Conservation (phyloP, 2,888 invertebrate species). For the Harpalus rubripes region DNA sequence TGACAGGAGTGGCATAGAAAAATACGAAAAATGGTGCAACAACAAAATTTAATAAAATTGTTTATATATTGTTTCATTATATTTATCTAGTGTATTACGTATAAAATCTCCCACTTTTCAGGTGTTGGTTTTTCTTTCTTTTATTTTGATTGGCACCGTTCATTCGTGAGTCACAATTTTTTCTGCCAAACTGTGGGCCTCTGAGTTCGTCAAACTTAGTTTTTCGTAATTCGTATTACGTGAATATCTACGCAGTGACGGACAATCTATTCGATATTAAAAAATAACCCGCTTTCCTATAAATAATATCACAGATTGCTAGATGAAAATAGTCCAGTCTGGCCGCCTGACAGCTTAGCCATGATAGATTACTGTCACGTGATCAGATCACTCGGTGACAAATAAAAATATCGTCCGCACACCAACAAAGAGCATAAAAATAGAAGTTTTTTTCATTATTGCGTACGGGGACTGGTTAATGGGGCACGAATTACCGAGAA, state of each 20-base stretch:
- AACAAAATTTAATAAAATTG: too few relatives aligned
- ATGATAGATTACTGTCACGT: slow-evolving; percentile 2
- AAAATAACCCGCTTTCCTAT: background rate
- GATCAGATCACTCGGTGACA: background rate
- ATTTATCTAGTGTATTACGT: too few relatives aligned
- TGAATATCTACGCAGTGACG: background rate
- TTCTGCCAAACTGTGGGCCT: background rate
- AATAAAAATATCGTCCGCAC: background rate
- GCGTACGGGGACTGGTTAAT: background rate
- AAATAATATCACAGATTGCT: background rate
- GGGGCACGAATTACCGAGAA: slow-evolving; percentile 1
- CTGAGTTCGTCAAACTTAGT: background rate
- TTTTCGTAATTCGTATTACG: background rate
- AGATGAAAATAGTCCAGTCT: background rate
- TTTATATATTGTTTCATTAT: too few relatives aligned
- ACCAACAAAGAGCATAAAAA: background rate
- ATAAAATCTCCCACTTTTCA: too few relatives aligned
- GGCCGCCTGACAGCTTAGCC: background rate
- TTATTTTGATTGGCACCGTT: background rate
- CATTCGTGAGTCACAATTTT: background rate
- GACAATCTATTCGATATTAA: slow-evolving; percentile 3
- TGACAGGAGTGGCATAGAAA: too few relatives aligned
- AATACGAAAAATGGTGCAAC: too few relatives aligned
- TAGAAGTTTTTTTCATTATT: slow-evolving; percentile 3
- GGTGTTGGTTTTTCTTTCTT: too few relatives aligned